Evolutionary conservation across 1,140 invertebrate genomes (phyloP).

Genomic region (Microvelia longipes): DNA sequence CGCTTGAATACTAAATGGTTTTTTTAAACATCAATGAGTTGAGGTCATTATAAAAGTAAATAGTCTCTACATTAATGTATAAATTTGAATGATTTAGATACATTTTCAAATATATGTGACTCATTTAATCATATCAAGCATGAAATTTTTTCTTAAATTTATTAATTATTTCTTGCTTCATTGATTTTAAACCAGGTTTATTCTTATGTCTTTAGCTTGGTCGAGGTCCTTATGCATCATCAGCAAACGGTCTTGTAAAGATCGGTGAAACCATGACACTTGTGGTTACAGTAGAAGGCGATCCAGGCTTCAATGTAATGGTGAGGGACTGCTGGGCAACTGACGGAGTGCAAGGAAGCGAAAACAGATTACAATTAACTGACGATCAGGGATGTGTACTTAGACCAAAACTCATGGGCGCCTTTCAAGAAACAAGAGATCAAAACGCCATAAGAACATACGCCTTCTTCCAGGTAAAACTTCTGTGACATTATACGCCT

Average conservation of each 20-base stretch:
- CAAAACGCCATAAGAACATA: slow-evolving; percentile 62
- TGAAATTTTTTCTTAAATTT: neutral
- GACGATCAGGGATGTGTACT: slow-evolving; percentile 62
- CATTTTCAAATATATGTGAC: too few relatives aligned
- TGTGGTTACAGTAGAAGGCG: slow-evolving; percentile 63
- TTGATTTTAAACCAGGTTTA: neutral
- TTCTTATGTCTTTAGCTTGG: slow-evolving; percentile 37
- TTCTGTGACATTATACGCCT: slow-evolving; percentile 2
- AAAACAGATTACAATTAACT: slow-evolving; percentile 50
- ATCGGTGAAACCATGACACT: slow-evolving; percentile 71
- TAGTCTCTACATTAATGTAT: too few relatives aligned
- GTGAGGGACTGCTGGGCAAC: slow-evolving; percentile 60
- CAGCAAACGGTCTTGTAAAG: slow-evolving; percentile 60
- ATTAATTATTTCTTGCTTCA: neutral
- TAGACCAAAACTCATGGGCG: slow-evolving; percentile 65
- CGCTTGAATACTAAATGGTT: too few relatives aligned
- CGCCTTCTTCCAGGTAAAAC: slow-evolving; percentile 48
- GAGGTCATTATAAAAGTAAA: too few relatives aligned
- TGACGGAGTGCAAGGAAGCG: slow-evolving; percentile 31
- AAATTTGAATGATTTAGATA: too few relatives aligned
- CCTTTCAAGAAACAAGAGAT: slow-evolving; percentile 62
- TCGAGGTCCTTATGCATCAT: slow-evolving; percentile 55
- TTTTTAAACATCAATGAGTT: too few relatives aligned
- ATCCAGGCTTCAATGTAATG: slow-evolving; percentile 61
- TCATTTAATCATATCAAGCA: too few relatives aligned